Base-by-base conservation (phyloP, 2,113 vertebrate species). In the Pampusana beccarii region DNA sequence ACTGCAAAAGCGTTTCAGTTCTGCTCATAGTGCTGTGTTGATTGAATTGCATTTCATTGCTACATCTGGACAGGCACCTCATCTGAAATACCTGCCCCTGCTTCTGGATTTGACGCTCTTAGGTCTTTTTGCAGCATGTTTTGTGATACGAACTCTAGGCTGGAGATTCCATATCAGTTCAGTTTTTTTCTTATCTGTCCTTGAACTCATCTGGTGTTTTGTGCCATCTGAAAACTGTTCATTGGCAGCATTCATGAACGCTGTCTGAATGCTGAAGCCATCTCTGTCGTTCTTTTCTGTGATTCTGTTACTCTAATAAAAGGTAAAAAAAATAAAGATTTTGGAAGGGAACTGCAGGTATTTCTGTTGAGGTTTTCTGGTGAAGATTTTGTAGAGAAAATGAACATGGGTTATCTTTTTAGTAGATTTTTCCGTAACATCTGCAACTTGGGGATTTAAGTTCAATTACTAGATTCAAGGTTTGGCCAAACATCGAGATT, bases 11-110 rank as follows among this genome's bases (percentile, higher is more conserved):
- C 33, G 2, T 60, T 75, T 51, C 15, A 16, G 62, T 56, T 53
- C 1, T 4, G 2, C n/a, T 56, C 25, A 7, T n/a, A 13, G 16
- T 5, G 5, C 40, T 81, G 34, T 3, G 3, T 19, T 53, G 46
- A 12, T 20, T 40, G 72, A 26, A 20, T 5, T 40, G 48, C 46
- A 33, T 33, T 80, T 64, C 33, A 7, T 19, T 15, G 31, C 50
- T 70, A 6, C 9, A 0, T 66, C 38, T 56, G 51, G 36, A 19
- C 42, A 10, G 28, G 28, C 17, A 6, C 46, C 69, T 83, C 19
- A 6, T 44, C 33, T 8, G 10, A n/a, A 34, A 24, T 53, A 10
- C 36, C n/a, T 46, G 42, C 16, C 14, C 24, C 15, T 84, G 28
- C 75, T 60, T 24, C 48, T 72, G 38, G 42, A 9, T 71, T 79